Percentiles rank a stretch among this genome's conserved stretches.
These are phyloP conservation scores for Enteromius anoplus DNA, from an alignment of 2,797 vertebrate genomes.

Conservation along the genomic window DNA sequence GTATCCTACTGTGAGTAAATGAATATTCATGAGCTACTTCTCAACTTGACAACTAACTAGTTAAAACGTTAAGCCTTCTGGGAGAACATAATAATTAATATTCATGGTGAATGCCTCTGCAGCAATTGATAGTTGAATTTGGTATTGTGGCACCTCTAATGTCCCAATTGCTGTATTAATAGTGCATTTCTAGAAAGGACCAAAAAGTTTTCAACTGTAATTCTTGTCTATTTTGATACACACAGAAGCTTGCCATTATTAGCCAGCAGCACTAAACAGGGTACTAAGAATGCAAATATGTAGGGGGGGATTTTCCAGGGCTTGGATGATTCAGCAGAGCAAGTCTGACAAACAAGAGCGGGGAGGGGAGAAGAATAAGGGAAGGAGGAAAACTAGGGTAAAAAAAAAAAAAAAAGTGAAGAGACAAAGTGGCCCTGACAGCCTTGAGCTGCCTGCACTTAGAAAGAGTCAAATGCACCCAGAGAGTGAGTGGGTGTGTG, in stretches of 20 bases:
- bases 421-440: slow-evolving; percentile 48
- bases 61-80: not conserved
- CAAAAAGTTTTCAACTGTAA: not conserved
- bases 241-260: slow-evolving; percentile 11
- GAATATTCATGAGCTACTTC: too few species aligned
- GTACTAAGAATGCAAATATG: slow-evolving; percentile 30
- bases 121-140: not conserved
- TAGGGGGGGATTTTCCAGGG: slow-evolving; percentile 68
- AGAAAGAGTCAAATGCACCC: slow-evolving; percentile 33
- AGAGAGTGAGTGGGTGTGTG: slow-evolving; percentile 41
- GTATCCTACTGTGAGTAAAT: too few species aligned
- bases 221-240: not conserved
- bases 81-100: not conserved
- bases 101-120: not conserved
- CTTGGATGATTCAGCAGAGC: slow-evolving; percentile 68
- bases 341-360: slow-evolving; percentile 57
- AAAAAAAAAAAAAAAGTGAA: slow-evolving; percentile 10
- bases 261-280: slow-evolving; percentile 2
- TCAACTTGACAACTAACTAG: too few species aligned
- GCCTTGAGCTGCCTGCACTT: slow-evolving; percentile 47
- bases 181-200: not conserved
- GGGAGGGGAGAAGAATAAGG: slow-evolving; percentile 17
- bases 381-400: slow-evolving; percentile 2
- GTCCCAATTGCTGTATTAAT: not conserved
- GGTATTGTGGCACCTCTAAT: not conserved